Base-by-base conservation (phyloP, 2,797 vertebrate genomes). In the Sebastolobus altivelis region DNA sequence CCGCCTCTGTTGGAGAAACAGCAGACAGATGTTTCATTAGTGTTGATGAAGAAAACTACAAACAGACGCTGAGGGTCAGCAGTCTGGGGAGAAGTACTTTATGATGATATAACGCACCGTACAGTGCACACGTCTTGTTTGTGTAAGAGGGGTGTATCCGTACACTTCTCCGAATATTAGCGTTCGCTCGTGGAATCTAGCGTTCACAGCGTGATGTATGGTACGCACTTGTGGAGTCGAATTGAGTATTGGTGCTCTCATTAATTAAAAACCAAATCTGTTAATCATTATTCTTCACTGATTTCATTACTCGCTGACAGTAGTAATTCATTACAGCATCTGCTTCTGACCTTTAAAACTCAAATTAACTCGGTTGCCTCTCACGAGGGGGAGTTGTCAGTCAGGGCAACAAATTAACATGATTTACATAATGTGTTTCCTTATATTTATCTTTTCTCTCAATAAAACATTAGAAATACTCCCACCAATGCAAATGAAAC, bases 21-120 rank as follows among this genome's bases (percentile, higher is more conserved):
- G 79, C 88, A 70, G 86, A 84, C 93, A 92, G 92, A 92, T 95
- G 93, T 94, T 93, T 89, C 91, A 93, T 93, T 94, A 93, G 89
- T 67, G 82, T 84, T 84, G 84, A 93, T 92, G 85, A 85, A 85
- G 79, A 80, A 89, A 90, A 89, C 73, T 85, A 91, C 83, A 91
- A 89, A 92, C 91, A 93, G 88, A 88, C 43, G 81, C 88, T 82
- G 75, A 89, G 90, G 92, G 90, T 93, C 92, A 92, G 54, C 56
- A 83, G 85, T 85, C 87, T 83, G 68, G 90, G 91, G 89, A 88
- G 75, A 86, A 76, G 79, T 85, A 86, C 66, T 90, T 92, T 63
- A 88, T 76, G 75, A 90, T 81, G 87, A 93, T 88, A 72, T 89
- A 92, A 85, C 49, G 55, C 73, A 63, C 59, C 12, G 12, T 62